These are phyloP conservation scores for Stenodema calcarata DNA, from an alignment of 2,888 invertebrate genomes.

Conservation along the genomic window DNA sequence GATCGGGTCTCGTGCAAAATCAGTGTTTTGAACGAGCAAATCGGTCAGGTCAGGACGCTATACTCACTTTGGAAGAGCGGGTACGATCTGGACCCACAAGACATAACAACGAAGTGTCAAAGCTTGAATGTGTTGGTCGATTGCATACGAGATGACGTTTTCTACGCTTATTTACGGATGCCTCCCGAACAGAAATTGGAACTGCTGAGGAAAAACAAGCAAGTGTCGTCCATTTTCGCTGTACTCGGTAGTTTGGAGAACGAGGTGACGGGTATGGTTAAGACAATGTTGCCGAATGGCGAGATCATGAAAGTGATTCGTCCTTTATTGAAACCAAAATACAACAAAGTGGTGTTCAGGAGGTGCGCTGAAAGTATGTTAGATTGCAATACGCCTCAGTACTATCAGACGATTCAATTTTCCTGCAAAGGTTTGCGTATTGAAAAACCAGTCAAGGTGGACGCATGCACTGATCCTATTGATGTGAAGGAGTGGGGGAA, in stretches of 20 bases:
- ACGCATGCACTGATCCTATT: slow-evolving; percentile 4
- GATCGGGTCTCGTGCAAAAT: slow-evolving; percentile 20
- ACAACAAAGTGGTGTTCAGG: not conserved
- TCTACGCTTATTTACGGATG: slow-evolving; percentile 20
- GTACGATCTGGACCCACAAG: slow-evolving; percentile 6
- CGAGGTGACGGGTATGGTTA: slow-evolving; percentile 8
- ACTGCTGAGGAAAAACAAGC: slow-evolving; percentile 21
- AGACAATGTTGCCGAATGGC: slow-evolving; percentile 11
- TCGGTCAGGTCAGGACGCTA: slow-evolving; percentile 15
- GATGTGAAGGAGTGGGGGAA: not conserved
- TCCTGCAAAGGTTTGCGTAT: not conserved
- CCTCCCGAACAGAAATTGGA: slow-evolving; percentile 23
- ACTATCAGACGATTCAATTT: not conserved
- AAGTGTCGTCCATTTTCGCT: slow-evolving; percentile 15
- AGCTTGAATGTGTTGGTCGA: slow-evolving; percentile 26
- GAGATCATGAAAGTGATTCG: not conserved
- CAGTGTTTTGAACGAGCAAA: slow-evolving; percentile 29
- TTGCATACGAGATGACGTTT: slow-evolving; percentile 31
- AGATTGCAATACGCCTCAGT: not conserved
- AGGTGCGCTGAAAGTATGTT: not conserved
- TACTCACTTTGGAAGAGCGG: slow-evolving; percentile 26
- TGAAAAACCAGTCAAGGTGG: not conserved
- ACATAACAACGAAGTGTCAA: not conserved
- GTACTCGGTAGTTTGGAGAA: slow-evolving; percentile 20
- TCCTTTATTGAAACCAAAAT: not conserved